A percentile compares a stretch with the other conserved stretches of the same genome.
Conservation (phyloP, 2,797 vertebrate species). For the Myotis planiceps region DNA sequence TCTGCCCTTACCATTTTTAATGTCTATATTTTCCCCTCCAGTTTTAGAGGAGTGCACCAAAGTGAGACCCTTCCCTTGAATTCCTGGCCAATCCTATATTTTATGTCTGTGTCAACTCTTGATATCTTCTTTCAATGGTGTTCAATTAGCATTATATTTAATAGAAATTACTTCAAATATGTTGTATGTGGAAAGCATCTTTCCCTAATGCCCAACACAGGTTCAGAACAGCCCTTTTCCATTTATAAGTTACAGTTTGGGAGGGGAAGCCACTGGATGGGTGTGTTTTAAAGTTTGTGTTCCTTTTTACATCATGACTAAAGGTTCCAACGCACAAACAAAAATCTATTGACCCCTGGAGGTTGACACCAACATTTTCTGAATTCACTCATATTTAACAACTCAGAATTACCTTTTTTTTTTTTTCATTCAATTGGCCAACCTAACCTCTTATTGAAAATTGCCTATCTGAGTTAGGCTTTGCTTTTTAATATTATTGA, state of each 20-base stretch:
- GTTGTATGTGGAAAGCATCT: not conserved
- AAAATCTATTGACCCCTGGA: not conserved
- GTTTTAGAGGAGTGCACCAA: not conserved
- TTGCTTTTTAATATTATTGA: not conserved
- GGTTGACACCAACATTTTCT: not conserved
- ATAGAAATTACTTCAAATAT: not conserved
- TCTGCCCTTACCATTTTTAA: not conserved
- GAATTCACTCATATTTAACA: not conserved
- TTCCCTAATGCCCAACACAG: not conserved
- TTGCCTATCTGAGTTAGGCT: not conserved
- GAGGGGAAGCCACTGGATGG: not conserved
- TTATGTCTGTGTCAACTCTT: not conserved
- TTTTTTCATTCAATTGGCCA: not conserved
- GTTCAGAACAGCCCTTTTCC: not conserved
- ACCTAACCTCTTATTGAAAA: not conserved
- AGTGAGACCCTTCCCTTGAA: not conserved
- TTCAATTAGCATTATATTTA: not conserved
- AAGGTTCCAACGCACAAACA: not conserved
- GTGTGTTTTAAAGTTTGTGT: not conserved
- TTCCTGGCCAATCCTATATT: not conserved
- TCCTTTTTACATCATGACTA: not conserved
- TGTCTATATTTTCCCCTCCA: not conserved
- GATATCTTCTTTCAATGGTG: not conserved
- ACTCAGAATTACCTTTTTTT: not conserved
- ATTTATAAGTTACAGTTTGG: not conserved